Percentiles rank a stretch among this genome's conserved stretches.
Evolutionary conservation across 1,140 invertebrate species (phyloP).

Genomic region (Bombus terrestris): DNA sequence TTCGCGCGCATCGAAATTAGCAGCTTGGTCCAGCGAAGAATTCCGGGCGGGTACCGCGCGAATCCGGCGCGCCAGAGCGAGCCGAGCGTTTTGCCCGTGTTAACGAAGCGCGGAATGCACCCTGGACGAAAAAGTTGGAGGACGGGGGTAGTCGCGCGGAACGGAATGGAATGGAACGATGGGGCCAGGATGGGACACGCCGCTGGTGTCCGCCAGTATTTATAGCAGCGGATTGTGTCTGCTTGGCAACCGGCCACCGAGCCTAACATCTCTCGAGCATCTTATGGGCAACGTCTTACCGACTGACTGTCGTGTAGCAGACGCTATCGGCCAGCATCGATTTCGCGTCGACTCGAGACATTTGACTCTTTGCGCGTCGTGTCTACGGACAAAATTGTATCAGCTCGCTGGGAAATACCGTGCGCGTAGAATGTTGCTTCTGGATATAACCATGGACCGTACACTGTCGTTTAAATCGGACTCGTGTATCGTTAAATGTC

Average conservation of each 20-base stretch:
- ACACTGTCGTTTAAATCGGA: too few species aligned
- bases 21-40: not conserved
- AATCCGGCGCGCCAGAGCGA: not conserved
- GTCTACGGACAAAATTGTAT: not conserved
- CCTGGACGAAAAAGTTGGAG: slow-evolving; percentile 46
- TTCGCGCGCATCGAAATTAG: not conserved
- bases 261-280: slow-evolving; percentile 61
- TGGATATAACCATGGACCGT: too few species aligned
- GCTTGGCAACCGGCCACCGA: slow-evolving; percentile 74
- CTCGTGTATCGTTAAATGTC: too few species aligned
- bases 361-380: not conserved
- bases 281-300: slow-evolving; percentile 47
- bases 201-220: slow-evolving; percentile 71
- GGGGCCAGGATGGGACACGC: slow-evolving; percentile 42
- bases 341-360: too few species aligned
- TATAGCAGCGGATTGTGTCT: slow-evolving; percentile 79
- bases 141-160: slow-evolving; percentile 36
- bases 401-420: not conserved
- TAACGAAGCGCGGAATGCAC: slow-evolving; percentile 39
- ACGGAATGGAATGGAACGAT: slow-evolving; percentile 58
- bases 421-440: not conserved
- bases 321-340: too few species aligned
- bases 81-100: slow-evolving; percentile 15
- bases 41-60: not conserved
- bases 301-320: not conserved